Evolutionary conservation across 2,888 invertebrate species (phyloP).

Genomic region (Elegia similella): DNA sequence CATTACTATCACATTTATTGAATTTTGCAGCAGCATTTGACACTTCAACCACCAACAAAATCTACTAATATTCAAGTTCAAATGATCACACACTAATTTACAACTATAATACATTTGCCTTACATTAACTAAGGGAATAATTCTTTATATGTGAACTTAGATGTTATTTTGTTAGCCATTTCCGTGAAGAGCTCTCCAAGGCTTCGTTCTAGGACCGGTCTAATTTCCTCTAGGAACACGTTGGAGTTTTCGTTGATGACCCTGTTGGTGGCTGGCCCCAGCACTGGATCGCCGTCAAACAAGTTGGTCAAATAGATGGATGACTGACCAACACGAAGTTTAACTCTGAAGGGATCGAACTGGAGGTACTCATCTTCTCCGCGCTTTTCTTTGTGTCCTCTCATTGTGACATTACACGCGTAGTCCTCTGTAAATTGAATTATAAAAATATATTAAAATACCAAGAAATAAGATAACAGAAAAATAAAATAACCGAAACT

Average conservation of each 20-base stretch:
- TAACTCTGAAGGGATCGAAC: constrained; percentile 84
- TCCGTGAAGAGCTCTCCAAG: constrained; percentile 85
- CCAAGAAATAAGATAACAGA: not conserved
- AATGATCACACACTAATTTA: constrained; percentile 24
- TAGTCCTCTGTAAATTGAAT: constrained; percentile 80
- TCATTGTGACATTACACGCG: constrained; percentile 83
- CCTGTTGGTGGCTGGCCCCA: constrained; percentile 85
- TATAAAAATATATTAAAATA: not conserved
- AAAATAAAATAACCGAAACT: no score
- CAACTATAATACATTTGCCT: constrained; percentile 19
- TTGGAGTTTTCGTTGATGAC: constrained; percentile 86
- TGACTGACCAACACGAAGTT: constrained; percentile 82
- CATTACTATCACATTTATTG: constrained; percentile 28
- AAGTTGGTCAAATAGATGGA: constrained; percentile 84
- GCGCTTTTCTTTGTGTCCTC: constrained; percentile 80
- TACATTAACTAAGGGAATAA: constrained; percentile 79
- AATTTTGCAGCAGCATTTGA: constrained; percentile 25
- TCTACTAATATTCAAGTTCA: constrained; percentile 2
- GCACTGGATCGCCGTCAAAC: constrained; percentile 84
- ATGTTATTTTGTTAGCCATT: constrained; percentile 86
- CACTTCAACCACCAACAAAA: constrained; percentile 4
- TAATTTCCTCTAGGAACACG: constrained; percentile 85
- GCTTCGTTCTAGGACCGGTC: constrained; percentile 84
- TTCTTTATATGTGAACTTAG: constrained; percentile 86
- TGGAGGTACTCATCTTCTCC: constrained; percentile 82